Conservation (phyloP, 2,113 vertebrate genomes). For the Engystomops pustulosus region DNA sequence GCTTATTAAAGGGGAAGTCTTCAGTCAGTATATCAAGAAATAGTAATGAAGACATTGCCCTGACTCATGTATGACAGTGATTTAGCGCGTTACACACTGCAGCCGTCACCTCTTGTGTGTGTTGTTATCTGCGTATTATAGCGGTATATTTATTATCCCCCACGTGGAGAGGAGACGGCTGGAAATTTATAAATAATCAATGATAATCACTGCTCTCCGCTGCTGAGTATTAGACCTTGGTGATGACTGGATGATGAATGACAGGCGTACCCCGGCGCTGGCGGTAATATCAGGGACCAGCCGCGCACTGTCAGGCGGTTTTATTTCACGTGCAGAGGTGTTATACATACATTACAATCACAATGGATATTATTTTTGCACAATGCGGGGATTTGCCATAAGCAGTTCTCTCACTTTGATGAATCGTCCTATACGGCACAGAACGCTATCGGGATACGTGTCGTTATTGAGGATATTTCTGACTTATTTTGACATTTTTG, state of each 20-base stretch:
- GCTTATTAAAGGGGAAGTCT: background rate
- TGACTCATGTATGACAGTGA: background rate
- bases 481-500: background rate
- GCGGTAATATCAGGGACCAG: background rate
- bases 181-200: constrained; percentile 38
- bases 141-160: constrained; percentile 1
- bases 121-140: constrained; percentile 18
- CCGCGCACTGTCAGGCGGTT: background rate
- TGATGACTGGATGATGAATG: constrained; percentile 37
- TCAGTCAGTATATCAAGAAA: background rate
- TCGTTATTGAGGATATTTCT: background rate
- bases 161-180: background rate
- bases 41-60: background rate
- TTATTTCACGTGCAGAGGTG: background rate
- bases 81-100: background rate
- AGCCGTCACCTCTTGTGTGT: background rate
- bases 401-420: background rate
- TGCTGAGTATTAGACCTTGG: constrained; percentile 1
- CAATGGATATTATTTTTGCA: background rate
- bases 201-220: background rate
- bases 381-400: background rate
- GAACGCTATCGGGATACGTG: background rate
- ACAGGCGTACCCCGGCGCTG: background rate
- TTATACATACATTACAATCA: constrained; percentile 15
- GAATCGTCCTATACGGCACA: background rate